Base-by-base conservation (phyloP, 1,140 invertebrate genomes). In the Xylocopa sonorina region DNA sequence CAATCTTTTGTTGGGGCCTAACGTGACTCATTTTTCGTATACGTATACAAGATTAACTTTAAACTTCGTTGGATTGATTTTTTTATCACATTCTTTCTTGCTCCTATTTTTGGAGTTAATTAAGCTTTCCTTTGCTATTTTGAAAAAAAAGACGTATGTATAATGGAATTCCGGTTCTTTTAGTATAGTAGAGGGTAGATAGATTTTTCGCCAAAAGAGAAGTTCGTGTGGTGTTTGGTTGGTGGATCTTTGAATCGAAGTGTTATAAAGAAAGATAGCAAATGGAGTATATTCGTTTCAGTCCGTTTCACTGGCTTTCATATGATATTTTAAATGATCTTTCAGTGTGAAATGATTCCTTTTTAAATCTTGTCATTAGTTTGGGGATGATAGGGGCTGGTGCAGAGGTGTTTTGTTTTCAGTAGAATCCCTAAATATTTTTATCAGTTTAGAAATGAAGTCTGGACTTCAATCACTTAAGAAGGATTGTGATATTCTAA, bases 191-290 rank as follows among this genome's bases (percentile, higher is more conserved):
- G 50, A 7, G 10, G 69, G 75, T 48, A 92, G 92, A 72, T 91
- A 78, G 7, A 60, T 87, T 77, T 91, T 90, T 69, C 84, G 84
- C 9, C 93, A 92, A 72, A 92, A 93, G 41, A 94, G 18, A 6
- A 94, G 51, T 85, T 93, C 90, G 75, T 91, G 90, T 0, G 93
- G 91, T 16, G 89, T 80, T 79, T 87, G 91, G 12, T 87, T 82
- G 0, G 91, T 94, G 0, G 88, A 86, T 58, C 76, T 76, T 75
- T 94, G 93, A 4, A 86, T 46, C 21, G 91, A 85, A 2, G 92
- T 92, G 58, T 94, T 94, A 72, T 93, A 92, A 18, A 88, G 89
- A 80, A 93, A 93, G 16, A 89, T 89, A 0, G 91, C 92, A 27
- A 90, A 89, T 2, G 87, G 87, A 0, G 93, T 79, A 16, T 88